A percentile compares a stretch with the other conserved stretches of the same genome.
Conservation (phyloP, 64 coral and sea anemone genomes). For the Montipora sp. region DNA sequence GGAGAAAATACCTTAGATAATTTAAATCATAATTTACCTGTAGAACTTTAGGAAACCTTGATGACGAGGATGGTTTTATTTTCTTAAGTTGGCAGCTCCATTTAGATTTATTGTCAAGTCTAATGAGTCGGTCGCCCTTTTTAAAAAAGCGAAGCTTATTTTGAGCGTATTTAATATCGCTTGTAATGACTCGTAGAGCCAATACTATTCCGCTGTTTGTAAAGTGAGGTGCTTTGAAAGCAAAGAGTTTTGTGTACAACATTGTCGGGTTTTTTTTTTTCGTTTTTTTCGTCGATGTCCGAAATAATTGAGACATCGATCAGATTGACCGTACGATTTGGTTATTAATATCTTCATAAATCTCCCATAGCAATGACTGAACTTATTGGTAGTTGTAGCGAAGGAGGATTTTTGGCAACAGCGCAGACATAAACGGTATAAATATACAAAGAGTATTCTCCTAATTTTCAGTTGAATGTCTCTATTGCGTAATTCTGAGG, state of each 20-base stretch:
- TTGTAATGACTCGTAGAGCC: neutral
- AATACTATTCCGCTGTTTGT: constrained; percentile 16
- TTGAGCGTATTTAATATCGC: neutral
- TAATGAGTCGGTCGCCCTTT: constrained; percentile 35
- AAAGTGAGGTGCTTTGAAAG: neutral
- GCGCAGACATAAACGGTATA: neutral
- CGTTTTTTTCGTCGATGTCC: neutral
- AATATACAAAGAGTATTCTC: neutral
- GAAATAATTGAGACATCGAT: neutral
- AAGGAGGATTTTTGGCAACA: neutral
- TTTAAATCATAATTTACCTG: constrained; percentile 10
- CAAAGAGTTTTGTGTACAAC: neutral
- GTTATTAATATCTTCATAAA: neutral
- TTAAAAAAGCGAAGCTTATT: constrained; percentile 30
- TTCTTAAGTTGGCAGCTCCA: neutral
- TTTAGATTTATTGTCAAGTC: constrained; percentile 8
- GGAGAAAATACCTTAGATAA: constrained; percentile 14
- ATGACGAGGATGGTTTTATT: neutral
- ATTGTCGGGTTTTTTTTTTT: too few species aligned
- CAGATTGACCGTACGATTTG: neutral
- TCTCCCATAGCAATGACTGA: neutral
- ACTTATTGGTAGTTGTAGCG: neutral
- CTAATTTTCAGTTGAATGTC: neutral
- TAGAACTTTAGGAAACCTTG: neutral
- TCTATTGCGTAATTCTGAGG: neutral